A percentile compares a stretch with the other conserved stretches of the same genome.
These are phyloP conservation scores for Lerema accius DNA, from an alignment of 1,140 invertebrate species.

Conservation along the genomic window DNA sequence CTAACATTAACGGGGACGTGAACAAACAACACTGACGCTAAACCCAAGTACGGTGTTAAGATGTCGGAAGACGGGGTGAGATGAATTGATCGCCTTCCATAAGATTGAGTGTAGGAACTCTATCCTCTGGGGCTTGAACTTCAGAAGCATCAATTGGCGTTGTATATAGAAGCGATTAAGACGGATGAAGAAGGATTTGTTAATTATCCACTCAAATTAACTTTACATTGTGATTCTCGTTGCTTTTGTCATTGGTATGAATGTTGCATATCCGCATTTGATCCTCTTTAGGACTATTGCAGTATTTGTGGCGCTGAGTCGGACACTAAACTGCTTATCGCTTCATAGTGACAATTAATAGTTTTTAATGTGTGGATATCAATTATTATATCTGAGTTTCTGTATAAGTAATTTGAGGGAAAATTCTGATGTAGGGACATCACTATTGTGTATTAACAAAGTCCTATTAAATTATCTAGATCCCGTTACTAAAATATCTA, in stretches of 20 bases:
- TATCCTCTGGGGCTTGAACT: constrained; percentile 45
- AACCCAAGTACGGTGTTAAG: constrained; percentile 39
- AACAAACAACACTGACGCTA: constrained; percentile 22
- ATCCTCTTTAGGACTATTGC: too few species aligned
- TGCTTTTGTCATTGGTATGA: too few species aligned
- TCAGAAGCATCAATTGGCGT: constrained; percentile 34
- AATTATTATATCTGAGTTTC: too few species aligned
- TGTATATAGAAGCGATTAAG: constrained; percentile 44
- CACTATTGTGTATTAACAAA: constrained; percentile 24
- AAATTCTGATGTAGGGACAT: too few species aligned
- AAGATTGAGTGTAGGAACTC: constrained; percentile 58
- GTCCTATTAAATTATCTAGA: constrained; percentile 41
- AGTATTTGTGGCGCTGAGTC: too few species aligned
- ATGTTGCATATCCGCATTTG: too few species aligned
- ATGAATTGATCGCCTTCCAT: constrained; percentile 52
- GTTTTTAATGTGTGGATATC: too few species aligned
- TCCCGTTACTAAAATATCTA: constrained; percentile 47
- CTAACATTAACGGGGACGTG: constrained; percentile 8
- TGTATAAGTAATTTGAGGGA: too few species aligned
- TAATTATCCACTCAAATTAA: constrained; percentile 27
- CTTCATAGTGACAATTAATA: too few species aligned
- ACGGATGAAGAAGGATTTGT: constrained; percentile 43
- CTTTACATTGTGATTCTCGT: constrained; percentile 6
- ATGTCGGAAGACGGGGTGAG: constrained; percentile 43
- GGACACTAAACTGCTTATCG: too few species aligned